A percentile compares a stretch with the other conserved stretches of the same genome.
Evolutionary conservation across 2,113 vertebrate genomes (phyloP).

Genomic region (Strix uralensis): DNA sequence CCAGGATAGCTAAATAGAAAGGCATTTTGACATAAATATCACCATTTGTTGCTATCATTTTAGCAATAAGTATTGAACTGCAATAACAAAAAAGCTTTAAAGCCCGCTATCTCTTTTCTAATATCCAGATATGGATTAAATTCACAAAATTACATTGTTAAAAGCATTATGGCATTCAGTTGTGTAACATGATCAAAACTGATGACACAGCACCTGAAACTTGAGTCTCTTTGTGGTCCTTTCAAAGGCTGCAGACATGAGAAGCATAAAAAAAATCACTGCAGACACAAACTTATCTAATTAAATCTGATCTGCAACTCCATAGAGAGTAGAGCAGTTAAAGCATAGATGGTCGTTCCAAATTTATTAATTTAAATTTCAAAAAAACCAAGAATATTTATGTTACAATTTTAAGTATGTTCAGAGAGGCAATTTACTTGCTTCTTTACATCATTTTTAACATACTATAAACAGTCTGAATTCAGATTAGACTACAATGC

Average conservation of each 20-base stretch:
- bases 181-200: slow-evolving; percentile 41
- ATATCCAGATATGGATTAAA: slow-evolving; percentile 6
- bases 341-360: background rate
- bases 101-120: background rate
- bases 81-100: slow-evolving; percentile 7
- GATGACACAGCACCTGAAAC: slow-evolving; percentile 54
- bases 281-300: slow-evolving; percentile 42
- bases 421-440: background rate
- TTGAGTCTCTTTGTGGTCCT: slow-evolving; percentile 23
- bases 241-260: background rate
- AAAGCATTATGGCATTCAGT: slow-evolving; percentile 38
- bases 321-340: slow-evolving; percentile 18
- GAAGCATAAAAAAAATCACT: background rate
- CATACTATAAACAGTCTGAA: background rate
- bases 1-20: background rate
- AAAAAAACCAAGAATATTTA: background rate
- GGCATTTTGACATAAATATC: background rate
- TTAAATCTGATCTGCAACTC: slow-evolving; percentile 38
- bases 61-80: background rate
- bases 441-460: background rate
- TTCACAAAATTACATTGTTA: slow-evolving; percentile 29
- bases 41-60: background rate
- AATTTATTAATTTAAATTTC: background rate
- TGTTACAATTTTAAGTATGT: background rate
- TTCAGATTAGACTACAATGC: background rate